phyloP scores from a whole-genome alignment of 1,140 invertebrate genomes.

The Plutomurus gul region DNA sequence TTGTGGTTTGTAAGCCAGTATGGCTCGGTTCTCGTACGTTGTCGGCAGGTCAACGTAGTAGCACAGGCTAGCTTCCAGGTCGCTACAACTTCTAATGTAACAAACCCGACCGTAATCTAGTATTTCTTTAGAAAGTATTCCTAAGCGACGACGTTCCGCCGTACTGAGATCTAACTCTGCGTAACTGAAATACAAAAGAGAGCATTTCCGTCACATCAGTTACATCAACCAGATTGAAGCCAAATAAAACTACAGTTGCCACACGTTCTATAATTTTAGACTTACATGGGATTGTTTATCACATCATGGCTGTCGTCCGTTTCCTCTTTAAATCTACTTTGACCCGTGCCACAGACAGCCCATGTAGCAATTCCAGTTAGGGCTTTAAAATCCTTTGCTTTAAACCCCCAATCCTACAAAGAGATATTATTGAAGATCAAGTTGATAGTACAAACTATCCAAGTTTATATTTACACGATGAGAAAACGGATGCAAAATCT shows the following conservation, averaged over 20 bases:
- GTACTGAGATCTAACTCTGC: constrained; percentile 6
- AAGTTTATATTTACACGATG: no score
- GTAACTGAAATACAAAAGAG: constrained; percentile 14
- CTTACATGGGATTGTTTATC: constrained; percentile 35
- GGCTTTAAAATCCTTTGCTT: constrained; percentile 70
- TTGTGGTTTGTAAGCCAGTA: constrained; percentile 3
- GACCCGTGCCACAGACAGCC: constrained; percentile 75
- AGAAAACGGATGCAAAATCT: no score
- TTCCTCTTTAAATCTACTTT: constrained; percentile 19
- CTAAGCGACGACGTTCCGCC: constrained; percentile 21
- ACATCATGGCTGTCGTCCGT: not conserved
- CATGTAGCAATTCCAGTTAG: constrained; percentile 79
- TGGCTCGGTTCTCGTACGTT: constrained; percentile 44
- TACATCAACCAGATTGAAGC: no score
- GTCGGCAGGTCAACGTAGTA: constrained; percentile 29
- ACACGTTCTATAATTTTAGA: not conserved
- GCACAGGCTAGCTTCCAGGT: not conserved
- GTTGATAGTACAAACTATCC: not conserved
- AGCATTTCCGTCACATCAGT: not conserved
- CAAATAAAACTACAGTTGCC: not conserved
- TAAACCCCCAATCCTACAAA: constrained; percentile 64
- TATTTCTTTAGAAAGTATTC: constrained; percentile 42
- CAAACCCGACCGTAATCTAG: constrained; percentile 36
- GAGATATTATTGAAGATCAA: not conserved
- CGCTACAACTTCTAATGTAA: constrained; percentile 8